Conservation (phyloP, 1,140 invertebrate genomes). For the Cyrtorhinus lividipennis region DNA sequence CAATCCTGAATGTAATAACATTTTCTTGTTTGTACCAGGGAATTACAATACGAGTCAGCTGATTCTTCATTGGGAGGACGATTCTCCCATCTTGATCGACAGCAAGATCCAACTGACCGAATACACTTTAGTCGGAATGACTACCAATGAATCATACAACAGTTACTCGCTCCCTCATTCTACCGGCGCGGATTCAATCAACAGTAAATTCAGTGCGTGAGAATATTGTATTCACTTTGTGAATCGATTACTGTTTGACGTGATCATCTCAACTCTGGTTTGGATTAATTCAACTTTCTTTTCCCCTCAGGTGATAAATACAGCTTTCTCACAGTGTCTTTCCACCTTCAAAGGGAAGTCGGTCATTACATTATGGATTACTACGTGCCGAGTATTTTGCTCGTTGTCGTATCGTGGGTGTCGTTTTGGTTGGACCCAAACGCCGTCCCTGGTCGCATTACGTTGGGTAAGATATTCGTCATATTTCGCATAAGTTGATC, state of each 20-base stretch:
- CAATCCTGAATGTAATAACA: too few species aligned
- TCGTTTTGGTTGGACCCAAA: conserved; percentile 81
- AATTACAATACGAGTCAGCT: conserved; percentile 63
- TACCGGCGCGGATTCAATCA: background rate
- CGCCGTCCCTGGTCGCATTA: conserved; percentile 64
- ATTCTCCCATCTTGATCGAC: conserved; percentile 56
- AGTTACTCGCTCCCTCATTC: background rate
- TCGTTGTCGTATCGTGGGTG: conserved; percentile 79
- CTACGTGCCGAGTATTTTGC: conserved; percentile 73
- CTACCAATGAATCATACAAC: conserved; percentile 44
- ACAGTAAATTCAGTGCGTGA: conserved; percentile 15
- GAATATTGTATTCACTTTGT: too few species aligned
- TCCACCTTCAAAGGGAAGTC: conserved; percentile 61
- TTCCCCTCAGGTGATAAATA: conserved; percentile 44
- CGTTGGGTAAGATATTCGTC: conserved; percentile 46
- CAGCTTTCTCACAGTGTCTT: conserved; percentile 60
- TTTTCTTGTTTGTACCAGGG: conserved; percentile 42
- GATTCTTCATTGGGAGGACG: conserved; percentile 54
- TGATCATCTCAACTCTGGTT: too few species aligned
- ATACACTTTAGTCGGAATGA: conserved; percentile 51
- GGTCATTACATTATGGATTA: conserved; percentile 83
- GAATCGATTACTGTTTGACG: too few species aligned
- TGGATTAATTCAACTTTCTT: background rate
- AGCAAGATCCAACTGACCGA: conserved; percentile 67
- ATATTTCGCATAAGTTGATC: too few species aligned